Evolutionary conservation across 2,888 invertebrate species (phyloP).

Genomic region (Willowsia nigromaculata): DNA sequence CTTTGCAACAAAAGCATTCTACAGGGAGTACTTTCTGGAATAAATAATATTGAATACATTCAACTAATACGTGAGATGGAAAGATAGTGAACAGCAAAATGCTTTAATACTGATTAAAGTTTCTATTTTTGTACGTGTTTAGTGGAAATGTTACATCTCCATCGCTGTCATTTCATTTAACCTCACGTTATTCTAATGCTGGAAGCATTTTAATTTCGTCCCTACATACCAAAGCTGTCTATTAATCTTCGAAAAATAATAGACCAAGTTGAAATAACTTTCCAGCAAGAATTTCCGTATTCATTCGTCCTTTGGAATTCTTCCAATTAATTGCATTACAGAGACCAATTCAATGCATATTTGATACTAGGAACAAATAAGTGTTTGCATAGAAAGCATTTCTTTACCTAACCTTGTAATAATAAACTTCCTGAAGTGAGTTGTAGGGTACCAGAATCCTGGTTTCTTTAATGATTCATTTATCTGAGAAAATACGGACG

Average conservation of each 20-base stretch:
- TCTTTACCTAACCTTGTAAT: not conserved
- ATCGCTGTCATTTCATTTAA: not conserved
- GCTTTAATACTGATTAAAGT: not conserved
- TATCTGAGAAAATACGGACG: too few relatives aligned
- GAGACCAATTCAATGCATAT: not conserved
- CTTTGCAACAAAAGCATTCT: too few relatives aligned
- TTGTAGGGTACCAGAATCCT: not conserved
- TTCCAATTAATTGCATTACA: constrained; percentile 55
- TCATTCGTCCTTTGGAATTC: constrained; percentile 48
- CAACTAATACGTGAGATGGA: not conserved
- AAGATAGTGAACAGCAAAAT: not conserved
- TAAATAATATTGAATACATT: too few relatives aligned
- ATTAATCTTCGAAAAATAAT: not conserved
- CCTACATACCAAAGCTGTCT: not conserved
- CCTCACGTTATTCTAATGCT: not conserved
- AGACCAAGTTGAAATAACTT: not conserved
- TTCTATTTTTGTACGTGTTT: not conserved
- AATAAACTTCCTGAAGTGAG: not conserved
- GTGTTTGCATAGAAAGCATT: not conserved
- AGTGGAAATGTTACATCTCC: not conserved
- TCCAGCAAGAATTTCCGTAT: not conserved
- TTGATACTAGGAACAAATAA: too few relatives aligned
- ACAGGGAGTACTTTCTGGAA: too few relatives aligned
- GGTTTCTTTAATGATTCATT: not conserved
- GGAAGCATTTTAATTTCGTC: constrained; percentile 3